These are phyloP conservation scores for Labeo rohita DNA, from an alignment of 2,113 vertebrate species.

Conservation along the genomic window DNA sequence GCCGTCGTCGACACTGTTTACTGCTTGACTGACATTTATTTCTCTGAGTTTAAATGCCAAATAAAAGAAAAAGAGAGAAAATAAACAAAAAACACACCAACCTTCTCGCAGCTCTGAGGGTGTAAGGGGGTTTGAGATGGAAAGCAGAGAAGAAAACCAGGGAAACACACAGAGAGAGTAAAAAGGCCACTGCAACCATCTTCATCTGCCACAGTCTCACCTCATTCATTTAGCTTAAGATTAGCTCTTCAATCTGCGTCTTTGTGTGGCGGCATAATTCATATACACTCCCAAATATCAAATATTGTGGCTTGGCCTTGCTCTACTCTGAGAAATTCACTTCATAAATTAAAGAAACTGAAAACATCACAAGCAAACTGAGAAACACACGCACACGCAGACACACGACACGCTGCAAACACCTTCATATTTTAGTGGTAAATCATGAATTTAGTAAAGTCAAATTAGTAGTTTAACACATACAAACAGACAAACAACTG, in stretches of 20 bases:
- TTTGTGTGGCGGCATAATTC: constrained; percentile 40
- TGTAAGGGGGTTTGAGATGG: constrained; percentile 99
- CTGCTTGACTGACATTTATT: constrained; percentile 16
- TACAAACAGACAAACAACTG: constrained; percentile 1
- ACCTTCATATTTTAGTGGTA: constrained; percentile 5
- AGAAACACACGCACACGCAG: background rate
- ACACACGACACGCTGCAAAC: constrained; percentile 25
- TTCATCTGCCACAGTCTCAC: constrained; percentile 80
- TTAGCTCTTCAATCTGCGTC: background rate
- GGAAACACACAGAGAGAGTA: constrained; percentile 99
- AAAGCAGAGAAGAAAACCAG: constrained; percentile 96
- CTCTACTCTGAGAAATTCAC: constrained; percentile 43
- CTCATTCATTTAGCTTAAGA: background rate
- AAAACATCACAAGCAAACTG: constrained; percentile 38
- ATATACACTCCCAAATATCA: constrained; percentile 30
- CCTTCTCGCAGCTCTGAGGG: constrained; percentile 99
- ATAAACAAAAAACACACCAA: constrained; percentile 91
- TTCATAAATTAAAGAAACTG: constrained; percentile 1
- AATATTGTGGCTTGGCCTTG: constrained; percentile 25
- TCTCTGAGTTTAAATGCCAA: constrained; percentile 70
- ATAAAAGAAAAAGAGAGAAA: constrained; percentile 86
- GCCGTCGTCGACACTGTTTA: background rate
- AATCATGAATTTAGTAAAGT: background rate
- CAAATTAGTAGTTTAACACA: constrained; percentile 37
- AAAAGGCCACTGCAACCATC: constrained; percentile 96